phyloP scores from a whole-genome alignment of 2,797 vertebrate species.

The Urocyon cinereoargenteus region DNA sequence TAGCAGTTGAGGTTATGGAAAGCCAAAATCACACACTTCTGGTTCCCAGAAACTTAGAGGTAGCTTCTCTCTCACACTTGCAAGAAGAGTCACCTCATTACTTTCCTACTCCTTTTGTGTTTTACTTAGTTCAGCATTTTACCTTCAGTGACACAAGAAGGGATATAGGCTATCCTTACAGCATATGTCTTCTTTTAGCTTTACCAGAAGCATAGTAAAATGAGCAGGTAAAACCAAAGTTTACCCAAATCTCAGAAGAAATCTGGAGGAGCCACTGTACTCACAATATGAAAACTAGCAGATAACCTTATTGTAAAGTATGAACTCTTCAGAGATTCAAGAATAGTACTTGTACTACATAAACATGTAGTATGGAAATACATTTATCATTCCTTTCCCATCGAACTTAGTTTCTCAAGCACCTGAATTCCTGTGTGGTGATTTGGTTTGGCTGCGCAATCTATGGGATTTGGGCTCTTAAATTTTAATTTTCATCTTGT shows the following conservation, averaged over 20 bases:
- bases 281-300: not conserved
- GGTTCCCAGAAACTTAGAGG: not conserved
- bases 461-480: not conserved
- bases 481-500: slow-evolving; percentile 29
- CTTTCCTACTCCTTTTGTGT: not conserved
- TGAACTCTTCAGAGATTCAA: not conserved
- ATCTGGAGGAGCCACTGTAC: not conserved
- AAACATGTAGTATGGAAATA: not conserved
- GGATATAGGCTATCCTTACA: not conserved
- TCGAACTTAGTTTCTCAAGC: not conserved
- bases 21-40: not conserved
- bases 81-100: not conserved
- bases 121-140: slow-evolving; percentile 24
- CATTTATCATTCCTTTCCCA: not conserved
- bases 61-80: not conserved
- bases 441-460: not conserved
- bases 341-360: not conserved
- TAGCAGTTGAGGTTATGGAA: not conserved
- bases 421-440: not conserved
- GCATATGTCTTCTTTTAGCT: not conserved
- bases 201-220: not conserved
- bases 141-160: not conserved
- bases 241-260: not conserved
- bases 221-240: slow-evolving; percentile 10
- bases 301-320: not conserved